Percentiles rank a stretch among this genome's conserved stretches.
Conservation (phyloP, 2,888 invertebrate genomes). For the Lepidocyrtinus sp. region DNA sequence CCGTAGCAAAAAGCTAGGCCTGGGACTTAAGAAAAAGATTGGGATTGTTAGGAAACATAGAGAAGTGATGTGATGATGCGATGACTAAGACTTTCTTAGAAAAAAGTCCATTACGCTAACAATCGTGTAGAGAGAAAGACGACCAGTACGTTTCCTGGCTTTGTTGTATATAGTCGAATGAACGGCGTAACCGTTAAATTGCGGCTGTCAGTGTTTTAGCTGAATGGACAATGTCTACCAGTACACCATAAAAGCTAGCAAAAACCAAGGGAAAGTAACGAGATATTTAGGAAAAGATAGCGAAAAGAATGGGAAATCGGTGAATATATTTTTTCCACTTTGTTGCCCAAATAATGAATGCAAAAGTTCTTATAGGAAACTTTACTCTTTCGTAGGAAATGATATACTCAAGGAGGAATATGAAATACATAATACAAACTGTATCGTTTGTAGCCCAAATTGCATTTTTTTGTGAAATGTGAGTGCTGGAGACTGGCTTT, state of each 20-base stretch:
- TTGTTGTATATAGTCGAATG: background rate
- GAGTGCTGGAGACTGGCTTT: no score
- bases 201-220: constrained; percentile 14
- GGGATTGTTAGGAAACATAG: constrained; percentile 12
- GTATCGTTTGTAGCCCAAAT: no score
- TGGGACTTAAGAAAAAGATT: background rate
- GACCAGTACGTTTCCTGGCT: no score
- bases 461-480: no score
- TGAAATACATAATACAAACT: no score
- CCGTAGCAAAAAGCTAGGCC: constrained; percentile 28
- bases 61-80: constrained; percentile 40
- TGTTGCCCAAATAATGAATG: background rate
- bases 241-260: constrained; percentile 28
- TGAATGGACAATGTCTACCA: background rate
- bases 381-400: background rate
- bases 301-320: constrained; percentile 55
- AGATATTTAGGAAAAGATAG: constrained; percentile 50
- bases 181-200: background rate
- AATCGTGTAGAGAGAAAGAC: background rate
- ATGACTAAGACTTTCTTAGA: constrained; percentile 39
- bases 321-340: constrained; percentile 20
- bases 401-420: background rate
- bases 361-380: background rate
- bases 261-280: constrained; percentile 37
- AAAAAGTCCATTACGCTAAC: constrained; percentile 51